Evolutionary conservation across 1,140 invertebrate genomes (phyloP).

Genomic region (Oryzaephilus surinamensis): DNA sequence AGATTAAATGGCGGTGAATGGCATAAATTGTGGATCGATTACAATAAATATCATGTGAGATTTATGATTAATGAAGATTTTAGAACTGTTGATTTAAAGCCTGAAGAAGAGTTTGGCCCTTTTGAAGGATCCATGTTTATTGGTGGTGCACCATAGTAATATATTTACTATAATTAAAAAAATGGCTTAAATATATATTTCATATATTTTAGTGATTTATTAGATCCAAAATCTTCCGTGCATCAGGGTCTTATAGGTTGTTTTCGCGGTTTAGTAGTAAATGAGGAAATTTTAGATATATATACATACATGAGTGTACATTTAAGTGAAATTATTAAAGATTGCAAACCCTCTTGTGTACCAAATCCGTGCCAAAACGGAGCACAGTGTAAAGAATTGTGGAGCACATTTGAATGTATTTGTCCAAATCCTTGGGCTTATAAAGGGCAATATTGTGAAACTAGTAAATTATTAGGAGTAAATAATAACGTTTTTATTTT

Average conservation of each 20-base stretch:
- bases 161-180: constrained; percentile 25
- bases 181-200: constrained; percentile 7
- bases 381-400: constrained; percentile 80
- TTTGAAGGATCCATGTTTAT: constrained; percentile 90
- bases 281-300: constrained; percentile 81
- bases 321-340: constrained; percentile 79
- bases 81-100: constrained; percentile 72
- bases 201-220: constrained; percentile 52
- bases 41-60: constrained; percentile 86
- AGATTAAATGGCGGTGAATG: constrained; percentile 84
- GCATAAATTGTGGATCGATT: constrained; percentile 92
- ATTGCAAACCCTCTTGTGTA: constrained; percentile 87
- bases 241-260: constrained; percentile 85
- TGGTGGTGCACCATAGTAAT: constrained; percentile 77
- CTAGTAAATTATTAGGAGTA: constrained; percentile 51
- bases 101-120: constrained; percentile 80
- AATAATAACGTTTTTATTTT: constrained; percentile 3
- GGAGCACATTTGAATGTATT: constrained; percentile 85
- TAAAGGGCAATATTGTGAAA: constrained; percentile 77
- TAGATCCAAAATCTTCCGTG: constrained; percentile 64
- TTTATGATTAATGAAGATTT: constrained; percentile 86
- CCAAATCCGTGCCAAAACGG: constrained; percentile 88
- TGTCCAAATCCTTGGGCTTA: constrained; percentile 87
- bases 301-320: constrained; percentile 90
- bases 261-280: constrained; percentile 83